Conservation (phyloP, 2,888 invertebrate species). For the Eupeodes latifasciatus region DNA sequence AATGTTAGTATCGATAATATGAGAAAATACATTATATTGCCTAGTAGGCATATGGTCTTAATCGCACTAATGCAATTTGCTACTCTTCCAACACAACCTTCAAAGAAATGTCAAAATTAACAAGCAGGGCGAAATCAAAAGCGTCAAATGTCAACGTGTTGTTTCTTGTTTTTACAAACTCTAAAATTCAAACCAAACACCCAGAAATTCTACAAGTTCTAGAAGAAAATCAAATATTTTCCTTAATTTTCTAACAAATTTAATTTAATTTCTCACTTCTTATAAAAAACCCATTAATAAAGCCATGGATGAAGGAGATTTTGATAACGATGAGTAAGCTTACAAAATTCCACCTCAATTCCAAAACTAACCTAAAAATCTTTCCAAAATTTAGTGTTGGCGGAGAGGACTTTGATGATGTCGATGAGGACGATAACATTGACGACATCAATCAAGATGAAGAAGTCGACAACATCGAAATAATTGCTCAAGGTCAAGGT, state of each 20-base stretch:
- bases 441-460: conserved; percentile 94
- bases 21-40: too few relatives aligned
- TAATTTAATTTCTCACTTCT: too few relatives aligned
- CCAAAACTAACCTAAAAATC: conserved; percentile 32
- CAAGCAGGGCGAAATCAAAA: too few relatives aligned
- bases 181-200: background rate
- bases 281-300: background rate
- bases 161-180: background rate
- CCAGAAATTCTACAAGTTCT: background rate
- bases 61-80: too few relatives aligned
- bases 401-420: conserved; percentile 94
- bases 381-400: conserved; percentile 81
- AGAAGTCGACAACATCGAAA: conserved; percentile 93
- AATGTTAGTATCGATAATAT: too few relatives aligned
- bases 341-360: background rate
- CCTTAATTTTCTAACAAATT: background rate
- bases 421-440: conserved; percentile 94
- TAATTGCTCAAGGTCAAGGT: conserved; percentile 91
- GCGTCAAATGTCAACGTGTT: conserved; percentile 24
- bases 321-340: conserved; percentile 91
- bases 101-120: background rate
- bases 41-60: too few relatives aligned
- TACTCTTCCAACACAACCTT: background rate
- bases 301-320: conserved; percentile 94
- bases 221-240: background rate